phyloP scores from a whole-genome alignment of 2,888 invertebrate genomes.

The Prosapia bicincta region DNA sequence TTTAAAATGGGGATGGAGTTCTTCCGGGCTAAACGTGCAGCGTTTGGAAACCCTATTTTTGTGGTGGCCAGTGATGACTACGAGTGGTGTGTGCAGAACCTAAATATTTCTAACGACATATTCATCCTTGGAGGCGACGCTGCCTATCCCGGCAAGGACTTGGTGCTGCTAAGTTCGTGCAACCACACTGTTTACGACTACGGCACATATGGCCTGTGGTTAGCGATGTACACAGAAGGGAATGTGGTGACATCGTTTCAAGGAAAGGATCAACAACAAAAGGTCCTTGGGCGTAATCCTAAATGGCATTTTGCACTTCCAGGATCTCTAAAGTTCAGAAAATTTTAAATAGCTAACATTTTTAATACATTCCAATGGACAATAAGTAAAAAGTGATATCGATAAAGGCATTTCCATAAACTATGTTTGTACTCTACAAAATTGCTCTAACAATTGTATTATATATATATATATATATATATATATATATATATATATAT shows the following conservation, averaged over 20 bases:
- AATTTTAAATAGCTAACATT: too few species aligned
- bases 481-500: too few species aligned
- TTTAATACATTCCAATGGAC: too few species aligned
- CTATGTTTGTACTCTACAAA: too few species aligned
- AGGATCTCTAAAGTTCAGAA: too few species aligned
- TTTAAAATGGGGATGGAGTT: background rate
- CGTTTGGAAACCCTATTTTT: background rate
- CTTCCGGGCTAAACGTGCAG: background rate
- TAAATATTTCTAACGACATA: background rate
- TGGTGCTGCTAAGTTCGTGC: background rate
- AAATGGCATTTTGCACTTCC: too few species aligned
- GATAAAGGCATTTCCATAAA: too few species aligned
- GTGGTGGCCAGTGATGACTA: background rate
- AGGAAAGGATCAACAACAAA: too few species aligned
- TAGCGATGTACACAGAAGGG: background rate
- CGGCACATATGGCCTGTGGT: background rate
- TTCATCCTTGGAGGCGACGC: background rate
- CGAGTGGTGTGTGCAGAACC: background rate
- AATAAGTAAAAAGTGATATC: too few species aligned
- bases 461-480: too few species aligned
- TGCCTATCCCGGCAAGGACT: background rate
- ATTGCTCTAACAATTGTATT: too few species aligned
- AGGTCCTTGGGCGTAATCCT: too few species aligned
- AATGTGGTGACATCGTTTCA: background rate
- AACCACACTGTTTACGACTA: background rate